Percentiles rank a stretch among this genome's conserved stretches.
Conservation (phyloP, 1,140 invertebrate genomes). For the Drosophila repleta region DNA sequence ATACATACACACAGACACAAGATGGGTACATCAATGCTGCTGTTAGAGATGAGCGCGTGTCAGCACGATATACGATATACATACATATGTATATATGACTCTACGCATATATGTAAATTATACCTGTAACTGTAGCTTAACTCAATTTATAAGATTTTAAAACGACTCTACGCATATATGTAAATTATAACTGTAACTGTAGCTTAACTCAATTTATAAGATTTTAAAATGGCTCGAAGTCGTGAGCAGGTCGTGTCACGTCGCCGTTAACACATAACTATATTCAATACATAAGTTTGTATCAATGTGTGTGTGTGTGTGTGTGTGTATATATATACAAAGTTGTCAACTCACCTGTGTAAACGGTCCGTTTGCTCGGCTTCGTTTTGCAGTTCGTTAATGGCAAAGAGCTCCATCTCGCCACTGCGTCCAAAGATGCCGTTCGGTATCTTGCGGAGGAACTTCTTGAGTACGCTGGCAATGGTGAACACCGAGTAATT, state of each 20-base stretch:
- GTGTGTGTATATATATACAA: neutral
- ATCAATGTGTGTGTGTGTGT: neutral
- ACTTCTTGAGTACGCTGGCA: conserved; percentile 98
- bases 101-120: too few species aligned
- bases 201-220: too few species aligned
- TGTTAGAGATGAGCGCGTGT: conserved; percentile 33
- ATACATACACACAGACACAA: conserved; percentile 13
- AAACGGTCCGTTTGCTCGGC: conserved; percentile 95
- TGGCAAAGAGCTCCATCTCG: conserved; percentile 95
- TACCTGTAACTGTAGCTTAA: too few species aligned
- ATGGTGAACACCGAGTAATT: conserved; percentile 99
- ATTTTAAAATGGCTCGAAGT: neutral
- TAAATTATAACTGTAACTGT: too few species aligned
- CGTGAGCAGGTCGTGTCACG: conserved; percentile 7
- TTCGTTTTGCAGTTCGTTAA: conserved; percentile 91
- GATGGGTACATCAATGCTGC: conserved; percentile 33
- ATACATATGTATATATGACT: neutral
- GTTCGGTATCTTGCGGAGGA: conserved; percentile 98
- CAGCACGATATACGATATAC: conserved; percentile 9
- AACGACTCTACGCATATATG: too few species aligned
- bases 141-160: neutral
- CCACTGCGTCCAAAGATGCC: conserved; percentile 96
- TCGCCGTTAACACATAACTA: neutral
- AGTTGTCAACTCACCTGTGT: conserved; percentile 88
- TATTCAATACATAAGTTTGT: conserved; percentile 4